These are phyloP conservation scores for Cheilosia pagana DNA, from an alignment of 2,888 invertebrate species.

Conservation along the genomic window DNA sequence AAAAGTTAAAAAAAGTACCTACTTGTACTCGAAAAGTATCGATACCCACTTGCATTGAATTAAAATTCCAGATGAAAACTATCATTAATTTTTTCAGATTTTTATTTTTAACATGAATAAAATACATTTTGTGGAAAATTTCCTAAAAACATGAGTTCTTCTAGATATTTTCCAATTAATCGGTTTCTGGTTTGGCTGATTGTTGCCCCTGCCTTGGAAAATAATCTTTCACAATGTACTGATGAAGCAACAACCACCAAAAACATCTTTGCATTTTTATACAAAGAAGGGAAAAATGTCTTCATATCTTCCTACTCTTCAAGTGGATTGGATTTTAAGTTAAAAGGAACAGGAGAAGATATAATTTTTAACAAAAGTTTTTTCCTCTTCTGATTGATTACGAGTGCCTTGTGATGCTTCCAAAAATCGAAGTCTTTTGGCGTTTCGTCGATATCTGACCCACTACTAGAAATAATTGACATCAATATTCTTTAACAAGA, in stretches of 20 bases:
- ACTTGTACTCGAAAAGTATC: background rate
- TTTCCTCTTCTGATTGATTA: too few species aligned
- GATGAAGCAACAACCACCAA: slow-evolving; percentile 28
- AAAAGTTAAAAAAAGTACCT: background rate
- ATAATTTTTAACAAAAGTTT: too few species aligned
- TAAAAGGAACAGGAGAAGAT: too few species aligned
- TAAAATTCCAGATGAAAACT: background rate
- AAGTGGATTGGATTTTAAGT: background rate
- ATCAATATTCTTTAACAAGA: background rate
- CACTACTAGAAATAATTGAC: background rate
- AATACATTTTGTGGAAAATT: background rate
- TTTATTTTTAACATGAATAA: background rate
- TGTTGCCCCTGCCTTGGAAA: slow-evolving; percentile 20
- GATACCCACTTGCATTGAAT: too few species aligned
- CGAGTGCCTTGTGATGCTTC: too few species aligned
- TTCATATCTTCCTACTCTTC: background rate
- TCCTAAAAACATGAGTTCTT: background rate
- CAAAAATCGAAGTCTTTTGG: background rate
- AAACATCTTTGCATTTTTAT: slow-evolving; percentile 11
- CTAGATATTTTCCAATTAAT: background rate
- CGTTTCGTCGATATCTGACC: background rate
- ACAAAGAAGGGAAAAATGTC: background rate
- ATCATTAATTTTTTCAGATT: background rate
- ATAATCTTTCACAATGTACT: slow-evolving; percentile 13
- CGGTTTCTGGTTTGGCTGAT: slow-evolving; percentile 13